Conservation (phyloP, 2,797 vertebrate genomes). For the Sebastes melanostomus region DNA sequence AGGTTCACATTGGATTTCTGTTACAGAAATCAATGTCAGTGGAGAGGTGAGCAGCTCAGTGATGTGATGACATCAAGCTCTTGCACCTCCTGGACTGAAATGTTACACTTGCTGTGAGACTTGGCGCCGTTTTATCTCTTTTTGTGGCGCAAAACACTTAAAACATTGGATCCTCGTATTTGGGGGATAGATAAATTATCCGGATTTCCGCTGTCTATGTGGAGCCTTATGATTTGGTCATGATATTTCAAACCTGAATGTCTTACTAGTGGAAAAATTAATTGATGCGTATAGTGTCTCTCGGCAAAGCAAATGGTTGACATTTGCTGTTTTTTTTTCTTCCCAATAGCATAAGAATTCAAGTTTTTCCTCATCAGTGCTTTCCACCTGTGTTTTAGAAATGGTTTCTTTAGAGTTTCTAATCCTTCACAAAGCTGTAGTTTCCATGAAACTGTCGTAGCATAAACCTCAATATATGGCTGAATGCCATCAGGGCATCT, state of each 20-base stretch:
- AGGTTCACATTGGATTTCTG: slow-evolving; percentile 44
- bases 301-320: slow-evolving; percentile 32
- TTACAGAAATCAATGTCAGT: slow-evolving; percentile 59
- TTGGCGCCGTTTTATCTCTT: background rate
- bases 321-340: background rate
- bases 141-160: slow-evolving; percentile 23
- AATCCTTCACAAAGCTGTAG: slow-evolving; percentile 70
- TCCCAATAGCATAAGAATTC: background rate
- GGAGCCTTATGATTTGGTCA: slow-evolving; percentile 18
- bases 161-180: slow-evolving; percentile 6
- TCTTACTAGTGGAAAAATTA: slow-evolving; percentile 13
- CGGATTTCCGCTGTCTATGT: background rate
- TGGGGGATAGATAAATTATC: background rate
- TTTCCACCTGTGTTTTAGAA: slow-evolving; percentile 46
- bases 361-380: slow-evolving; percentile 2
- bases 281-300: background rate
- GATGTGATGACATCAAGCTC: background rate
- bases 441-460: slow-evolving; percentile 83
- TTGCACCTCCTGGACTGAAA: slow-evolving; percentile 8
- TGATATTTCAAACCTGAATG: slow-evolving; percentile 39
- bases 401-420: slow-evolving; percentile 48
- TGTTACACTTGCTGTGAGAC: slow-evolving; percentile 12
- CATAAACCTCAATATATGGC: slow-evolving; percentile 41
- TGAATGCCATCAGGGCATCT: slow-evolving; percentile 24
- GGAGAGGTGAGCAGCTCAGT: slow-evolving; percentile 18